Evolutionary conservation across 2,888 invertebrate species (phyloP), one percentile per base, ranked within the genome.

Genomic region (Drosophila mercatorum): DNA sequence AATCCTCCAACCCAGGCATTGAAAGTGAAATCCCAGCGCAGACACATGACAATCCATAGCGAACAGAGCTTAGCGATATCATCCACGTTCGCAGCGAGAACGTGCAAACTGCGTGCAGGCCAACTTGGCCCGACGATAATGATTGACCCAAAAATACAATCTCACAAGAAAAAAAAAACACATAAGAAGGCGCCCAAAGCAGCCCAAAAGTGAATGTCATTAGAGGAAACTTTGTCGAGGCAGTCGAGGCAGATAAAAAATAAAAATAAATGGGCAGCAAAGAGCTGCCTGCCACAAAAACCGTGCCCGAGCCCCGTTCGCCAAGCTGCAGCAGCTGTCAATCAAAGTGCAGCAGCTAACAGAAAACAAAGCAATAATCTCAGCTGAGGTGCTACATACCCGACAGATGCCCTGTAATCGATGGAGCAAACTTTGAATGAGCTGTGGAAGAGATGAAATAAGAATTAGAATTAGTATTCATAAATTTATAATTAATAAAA

Each of bases 41-140:
- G 34, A 57, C 53, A 56, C 85, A 77, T 89, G 84, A 57, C 86
- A 78, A 58, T 26, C 53, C 84, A 85, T 81, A 36, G 51, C 60
- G 59, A 22, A 10, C 28, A 44, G 55, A 73, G 84, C 89, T 89
- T 89, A 84, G 72, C 71, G 67, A 65, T 75, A 68, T 76, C 74
- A 61, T 41, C 60, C 71, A 57, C 44, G 56, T 36, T 38, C 64
- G 34, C 44, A 10, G 22, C 14, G 38, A 40, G 79, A 87, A 84
- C 82, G 85, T 87, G 88, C 83, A 83, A 84, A 82, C 84, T 87
- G 83, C 86, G 83, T 80, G 82, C 88, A 68, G 69, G 51, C 71
- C 89, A 86, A 83, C 89, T 89, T 79, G 89, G 78, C 82, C 75
- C 72, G 85, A 80, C 86, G 90, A 87, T 89, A 87, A 89, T 87